A percentile compares a stretch with the other conserved stretches of the same genome.
Evolutionary conservation across 2,888 invertebrate species (phyloP).

Genomic region (Tipula lateralis): DNA sequence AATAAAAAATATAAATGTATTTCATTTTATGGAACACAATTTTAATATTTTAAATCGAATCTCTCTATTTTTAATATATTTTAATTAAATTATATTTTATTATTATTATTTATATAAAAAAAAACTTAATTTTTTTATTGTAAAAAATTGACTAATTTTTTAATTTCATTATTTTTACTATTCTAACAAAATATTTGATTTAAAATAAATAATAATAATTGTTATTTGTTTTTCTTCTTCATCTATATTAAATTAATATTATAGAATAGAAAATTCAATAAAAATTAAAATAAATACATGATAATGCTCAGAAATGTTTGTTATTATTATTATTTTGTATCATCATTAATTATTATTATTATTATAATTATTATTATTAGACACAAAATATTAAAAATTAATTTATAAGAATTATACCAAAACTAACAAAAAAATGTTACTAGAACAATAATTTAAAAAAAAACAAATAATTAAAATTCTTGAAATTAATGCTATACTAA

Average conservation of each 20-base stretch:
- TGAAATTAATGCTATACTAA: conserved; percentile 13
- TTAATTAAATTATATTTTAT: not conserved
- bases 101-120: not conserved
- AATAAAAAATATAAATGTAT: not conserved
- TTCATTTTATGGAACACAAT: not conserved
- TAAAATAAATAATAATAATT: not conserved
- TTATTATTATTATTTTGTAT: too few species aligned
- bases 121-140: not conserved
- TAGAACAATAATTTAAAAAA: not conserved
- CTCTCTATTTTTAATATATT: not conserved
- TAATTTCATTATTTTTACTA: not conserved
- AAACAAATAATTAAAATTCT: not conserved
- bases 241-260: not conserved
- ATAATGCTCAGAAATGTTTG: conserved; percentile 20
- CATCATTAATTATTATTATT: too few species aligned
- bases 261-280: not conserved
- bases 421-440: conserved; percentile 12
- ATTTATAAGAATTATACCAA: conserved; percentile 1
- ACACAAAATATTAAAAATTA: not conserved
- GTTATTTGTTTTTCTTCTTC: not conserved
- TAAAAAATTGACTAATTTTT: not conserved
- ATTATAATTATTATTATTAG: not conserved
- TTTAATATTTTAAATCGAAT: not conserved
- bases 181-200: not conserved
- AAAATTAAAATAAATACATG: conserved; percentile 4